These are phyloP conservation scores for Heliornis fulica DNA, from an alignment of 2,113 vertebrate species.

Conservation along the genomic window DNA sequence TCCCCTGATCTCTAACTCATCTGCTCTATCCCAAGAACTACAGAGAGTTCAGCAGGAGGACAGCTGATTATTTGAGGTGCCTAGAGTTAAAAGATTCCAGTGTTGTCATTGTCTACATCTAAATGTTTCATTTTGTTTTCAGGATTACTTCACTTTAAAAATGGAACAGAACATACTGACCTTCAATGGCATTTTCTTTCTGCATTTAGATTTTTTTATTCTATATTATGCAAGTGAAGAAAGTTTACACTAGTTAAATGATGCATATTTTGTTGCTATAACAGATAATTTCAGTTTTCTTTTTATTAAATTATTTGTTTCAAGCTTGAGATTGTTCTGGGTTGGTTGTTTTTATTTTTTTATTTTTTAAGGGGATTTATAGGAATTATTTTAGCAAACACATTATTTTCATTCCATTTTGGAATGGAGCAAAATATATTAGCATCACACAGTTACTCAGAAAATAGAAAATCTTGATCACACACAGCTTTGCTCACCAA, in stretches of 20 bases:
- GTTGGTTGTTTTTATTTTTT: background rate
- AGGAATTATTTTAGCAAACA: background rate
- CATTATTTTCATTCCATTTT: constrained; percentile 7
- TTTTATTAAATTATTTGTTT: background rate
- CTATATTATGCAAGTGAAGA: background rate
- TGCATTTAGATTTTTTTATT: background rate
- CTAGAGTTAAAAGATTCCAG: background rate
- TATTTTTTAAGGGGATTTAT: background rate
- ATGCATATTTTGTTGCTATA: background rate
- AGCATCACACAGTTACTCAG: background rate
- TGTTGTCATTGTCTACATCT: background rate
- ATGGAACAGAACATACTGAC: background rate
- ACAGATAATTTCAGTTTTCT: background rate
- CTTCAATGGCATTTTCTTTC: background rate
- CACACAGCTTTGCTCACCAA: background rate
- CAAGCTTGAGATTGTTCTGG: background rate
- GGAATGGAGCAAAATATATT: background rate
- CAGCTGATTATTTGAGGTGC: background rate
- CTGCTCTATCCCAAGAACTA: background rate
- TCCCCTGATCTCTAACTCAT: background rate
- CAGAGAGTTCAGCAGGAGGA: background rate
- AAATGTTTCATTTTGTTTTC: background rate
- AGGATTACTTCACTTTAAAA: background rate
- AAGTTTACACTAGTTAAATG: background rate
- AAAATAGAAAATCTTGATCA: background rate